These are phyloP conservation scores for Pararge aegeria DNA, from an alignment of 1,140 invertebrate species.

Conservation along the genomic window DNA sequence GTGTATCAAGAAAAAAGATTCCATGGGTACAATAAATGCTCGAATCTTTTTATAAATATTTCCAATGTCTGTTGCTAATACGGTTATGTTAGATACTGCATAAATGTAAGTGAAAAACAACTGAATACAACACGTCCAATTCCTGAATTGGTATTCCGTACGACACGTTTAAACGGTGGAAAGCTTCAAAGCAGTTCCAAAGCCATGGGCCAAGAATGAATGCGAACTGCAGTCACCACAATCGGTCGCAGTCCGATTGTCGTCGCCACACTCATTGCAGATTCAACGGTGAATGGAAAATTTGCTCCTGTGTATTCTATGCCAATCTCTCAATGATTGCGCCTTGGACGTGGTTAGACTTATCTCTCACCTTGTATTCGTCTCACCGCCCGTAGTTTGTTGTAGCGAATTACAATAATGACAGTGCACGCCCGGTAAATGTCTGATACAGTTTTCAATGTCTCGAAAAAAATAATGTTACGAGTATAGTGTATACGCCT, in stretches of 20 bases:
- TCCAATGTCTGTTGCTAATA: no score
- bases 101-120: not conserved
- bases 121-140: constrained; percentile 5
- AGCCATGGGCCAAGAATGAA: constrained; percentile 69
- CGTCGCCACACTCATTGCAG: constrained; percentile 68
- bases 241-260: constrained; percentile 64
- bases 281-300: constrained; percentile 63
- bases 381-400: not conserved
- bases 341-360: constrained; percentile 44
- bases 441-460: no score
- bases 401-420: not conserved
- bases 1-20: no score
- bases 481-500: no score
- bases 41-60: no score
- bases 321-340: constrained; percentile 48
- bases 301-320: constrained; percentile 52
- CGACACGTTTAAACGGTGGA: constrained; percentile 47
- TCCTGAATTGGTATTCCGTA: constrained; percentile 57
- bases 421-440: no score
- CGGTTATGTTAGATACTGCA: no score
- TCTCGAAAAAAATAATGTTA: no score
- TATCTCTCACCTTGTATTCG: constrained; percentile 20
- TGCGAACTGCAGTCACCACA: constrained; percentile 69
- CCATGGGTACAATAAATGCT: no score
- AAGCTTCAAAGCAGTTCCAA: constrained; percentile 37